phyloP scores from a whole-genome alignment of 2,888 invertebrate genomes.

The Cyrtodaria siliqua region DNA sequence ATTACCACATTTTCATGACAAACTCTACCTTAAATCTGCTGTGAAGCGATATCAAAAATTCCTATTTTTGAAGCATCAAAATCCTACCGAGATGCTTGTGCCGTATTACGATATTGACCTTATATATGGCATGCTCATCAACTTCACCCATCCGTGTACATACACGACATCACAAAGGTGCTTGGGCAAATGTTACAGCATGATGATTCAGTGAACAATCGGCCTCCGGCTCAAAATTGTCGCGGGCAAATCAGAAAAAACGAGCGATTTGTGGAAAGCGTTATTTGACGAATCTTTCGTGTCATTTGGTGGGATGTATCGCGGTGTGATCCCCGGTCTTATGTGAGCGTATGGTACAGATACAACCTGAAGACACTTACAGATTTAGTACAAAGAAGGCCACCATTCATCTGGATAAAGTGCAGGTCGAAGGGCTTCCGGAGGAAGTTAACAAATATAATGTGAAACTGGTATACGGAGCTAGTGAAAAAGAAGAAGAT shows the following conservation, averaged over 20 bases:
- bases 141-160: constrained; percentile 84
- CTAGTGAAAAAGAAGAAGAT: constrained; percentile 65
- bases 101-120: constrained; percentile 87
- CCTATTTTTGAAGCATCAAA: constrained; percentile 85
- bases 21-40: constrained; percentile 85
- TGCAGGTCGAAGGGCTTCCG: constrained; percentile 72
- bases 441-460: constrained; percentile 76
- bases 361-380: constrained; percentile 79
- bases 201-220: constrained; percentile 87
- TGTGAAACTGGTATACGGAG: constrained; percentile 69
- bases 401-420: constrained; percentile 67
- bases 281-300: constrained; percentile 86
- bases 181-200: constrained; percentile 86
- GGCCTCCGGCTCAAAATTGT: constrained; percentile 86
- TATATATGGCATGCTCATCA: constrained; percentile 87
- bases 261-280: constrained; percentile 86
- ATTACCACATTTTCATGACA: constrained; percentile 86
- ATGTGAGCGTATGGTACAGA: constrained; percentile 84
- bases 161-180: constrained; percentile 79
- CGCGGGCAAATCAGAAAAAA: constrained; percentile 85
- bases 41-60: constrained; percentile 85
- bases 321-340: constrained; percentile 84
- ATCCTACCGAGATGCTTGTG: constrained; percentile 86
- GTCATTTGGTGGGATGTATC: constrained; percentile 86
- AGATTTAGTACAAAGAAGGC: constrained; percentile 80